phyloP scores from a whole-genome alignment of 2,888 invertebrate species.

The Apodemia zela region DNA sequence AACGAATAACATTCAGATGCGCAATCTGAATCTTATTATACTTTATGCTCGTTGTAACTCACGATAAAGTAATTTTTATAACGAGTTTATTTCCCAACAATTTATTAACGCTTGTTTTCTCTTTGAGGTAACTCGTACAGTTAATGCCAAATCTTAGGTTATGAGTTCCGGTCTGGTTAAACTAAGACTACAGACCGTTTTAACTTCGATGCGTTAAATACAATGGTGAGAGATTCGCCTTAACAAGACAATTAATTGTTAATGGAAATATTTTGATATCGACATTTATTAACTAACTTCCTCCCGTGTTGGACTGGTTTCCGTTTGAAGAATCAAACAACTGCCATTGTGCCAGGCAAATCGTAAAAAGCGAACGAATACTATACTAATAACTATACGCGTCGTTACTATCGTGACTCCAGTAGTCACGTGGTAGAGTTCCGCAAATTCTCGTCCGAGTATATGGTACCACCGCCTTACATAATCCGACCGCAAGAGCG shows the following conservation, averaged over 20 bases:
- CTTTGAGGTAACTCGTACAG: constrained; percentile 8
- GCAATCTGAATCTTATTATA: background rate
- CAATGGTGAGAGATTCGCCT: background rate
- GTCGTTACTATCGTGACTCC: too few relatives aligned
- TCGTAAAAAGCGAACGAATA: too few relatives aligned
- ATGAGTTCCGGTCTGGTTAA: constrained; percentile 13
- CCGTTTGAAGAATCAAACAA: too few relatives aligned
- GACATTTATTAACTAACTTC: background rate
- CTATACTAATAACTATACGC: too few relatives aligned
- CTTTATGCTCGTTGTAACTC: background rate
- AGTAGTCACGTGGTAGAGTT: too few relatives aligned
- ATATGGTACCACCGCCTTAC: too few relatives aligned
- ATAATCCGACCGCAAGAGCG: too few relatives aligned
- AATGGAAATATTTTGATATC: background rate
- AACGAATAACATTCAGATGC: background rate
- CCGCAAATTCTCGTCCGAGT: too few relatives aligned
- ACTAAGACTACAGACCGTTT: background rate
- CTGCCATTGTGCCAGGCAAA: too few relatives aligned
- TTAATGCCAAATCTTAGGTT: constrained; percentile 13
- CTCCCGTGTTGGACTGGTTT: too few relatives aligned
- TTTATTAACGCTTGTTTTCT: constrained; percentile 12
- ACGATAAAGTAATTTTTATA: constrained; percentile 2
- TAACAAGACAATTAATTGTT: background rate
- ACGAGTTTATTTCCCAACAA: constrained; percentile 9
- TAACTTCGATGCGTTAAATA: background rate